Base-by-base conservation (phyloP, 2,888 invertebrate genomes). In the Taphrorychus bicolor region DNA sequence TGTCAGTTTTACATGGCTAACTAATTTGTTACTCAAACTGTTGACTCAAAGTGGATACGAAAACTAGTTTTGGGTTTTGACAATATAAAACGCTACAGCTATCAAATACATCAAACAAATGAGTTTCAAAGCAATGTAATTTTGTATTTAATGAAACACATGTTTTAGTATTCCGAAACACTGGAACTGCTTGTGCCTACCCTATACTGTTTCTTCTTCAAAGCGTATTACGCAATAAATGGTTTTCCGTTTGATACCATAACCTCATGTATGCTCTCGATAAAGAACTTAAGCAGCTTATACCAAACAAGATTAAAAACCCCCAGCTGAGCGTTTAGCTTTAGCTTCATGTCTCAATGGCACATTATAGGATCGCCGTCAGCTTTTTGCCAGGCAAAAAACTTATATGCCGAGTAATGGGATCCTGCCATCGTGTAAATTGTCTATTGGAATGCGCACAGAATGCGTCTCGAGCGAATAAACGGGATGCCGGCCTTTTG, bases 351-450 rank as follows among this genome's bases (percentile, higher is more conserved):
- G 68, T 63, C 63, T 59, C 62, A 64, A 63, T 68, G 68, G 68
- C 63, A 53, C 67, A 62, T 62, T 62, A 67, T 57, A 62, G 54
- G 51, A 62, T 67, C 53, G 63, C 59, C 68, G 54, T 68, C 63
- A 68, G 68, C 68, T 62, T 67, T 67, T 67, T 59, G 53, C 48
- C 56, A 16, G 23, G n/a, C 41, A 61, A 67, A 66, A 67, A 67
- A 58, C 32, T 67, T 68, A 67, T 59, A 68, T 63, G 63, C 63
- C 63, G 63, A 75, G 78, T 79, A 80, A 80, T 80, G 79, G 80
- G 79, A 80, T 80, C 79, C 78, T 78, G 78, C 76, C 78, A 74
- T 76, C 79, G 78, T 80, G 80, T 80, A 79, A 80, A 80, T 78
- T 77, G 73, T 78, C 76, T 74, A 70, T 74, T 67, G 76, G 80